Conservation (phyloP, 1,140 invertebrate species). For the Anastatus disparis region DNA sequence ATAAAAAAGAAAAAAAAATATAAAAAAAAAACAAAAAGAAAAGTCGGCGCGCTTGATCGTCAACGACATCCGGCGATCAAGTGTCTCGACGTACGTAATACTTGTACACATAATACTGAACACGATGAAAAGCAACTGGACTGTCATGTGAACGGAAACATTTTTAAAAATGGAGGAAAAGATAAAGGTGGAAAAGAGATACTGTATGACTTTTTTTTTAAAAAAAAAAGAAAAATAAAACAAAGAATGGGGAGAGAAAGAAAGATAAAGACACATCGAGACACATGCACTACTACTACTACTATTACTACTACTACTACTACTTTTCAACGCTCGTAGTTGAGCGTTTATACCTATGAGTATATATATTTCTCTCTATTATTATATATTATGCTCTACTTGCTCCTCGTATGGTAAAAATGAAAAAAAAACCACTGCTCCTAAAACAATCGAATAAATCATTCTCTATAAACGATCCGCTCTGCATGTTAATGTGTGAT, state of each 20-base stretch:
- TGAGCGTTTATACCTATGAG: constrained; percentile 3
- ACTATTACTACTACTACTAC: too few relatives aligned
- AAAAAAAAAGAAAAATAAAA: neutral
- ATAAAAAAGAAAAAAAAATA: neutral
- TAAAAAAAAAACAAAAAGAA: neutral
- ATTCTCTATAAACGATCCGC: constrained; percentile 52
- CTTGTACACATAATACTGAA: too few relatives aligned
- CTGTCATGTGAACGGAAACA: too few relatives aligned
- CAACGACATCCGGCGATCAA: constrained; percentile 10
- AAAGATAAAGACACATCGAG: neutral
- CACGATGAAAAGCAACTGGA: too few relatives aligned
- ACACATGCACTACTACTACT: constrained; percentile 12
- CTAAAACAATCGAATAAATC: constrained; percentile 55
- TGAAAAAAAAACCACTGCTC: constrained; percentile 47
- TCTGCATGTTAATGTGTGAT: constrained; percentile 35
- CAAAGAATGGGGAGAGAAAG: neutral
- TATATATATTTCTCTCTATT: too few relatives aligned
- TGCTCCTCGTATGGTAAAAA: constrained; percentile 47
- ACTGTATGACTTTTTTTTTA: neutral
- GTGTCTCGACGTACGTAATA: neutral
- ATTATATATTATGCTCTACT: constrained; percentile 30
- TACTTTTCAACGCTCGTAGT: too few relatives aligned
- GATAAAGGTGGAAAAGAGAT: neutral
- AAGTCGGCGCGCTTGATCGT: neutral
- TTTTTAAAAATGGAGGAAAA: neutral